Evolutionary conservation across 2,888 invertebrate genomes (phyloP), one percentile per base, ranked within the genome.

Genomic region (Cinara cedri): DNA sequence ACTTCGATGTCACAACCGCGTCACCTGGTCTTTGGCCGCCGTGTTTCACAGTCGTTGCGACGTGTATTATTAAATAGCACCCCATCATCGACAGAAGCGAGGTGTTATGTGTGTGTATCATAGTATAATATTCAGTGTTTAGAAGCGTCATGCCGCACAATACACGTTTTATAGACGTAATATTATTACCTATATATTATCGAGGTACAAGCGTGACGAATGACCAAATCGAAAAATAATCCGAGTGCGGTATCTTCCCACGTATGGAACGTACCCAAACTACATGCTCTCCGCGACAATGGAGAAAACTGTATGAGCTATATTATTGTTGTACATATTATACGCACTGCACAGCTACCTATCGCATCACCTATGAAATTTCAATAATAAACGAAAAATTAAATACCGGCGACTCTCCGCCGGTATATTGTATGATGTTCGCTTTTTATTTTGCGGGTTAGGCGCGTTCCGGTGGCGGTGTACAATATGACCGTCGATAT

Each of bases 171-270:
- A 24, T 16, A 11, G 34, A 14, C 13, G 21, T 44, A 19, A 42
- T 14, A 44, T 10, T 16, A 44, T 26, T 8, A 2, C 11, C 16
- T 16, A 49, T 44, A 63, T 21, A 3, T 42, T n/a, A n/a, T n/a
- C 19, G 46, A n/a, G 24, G 10, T 68, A 70, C 3, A 55, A 1
- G 57, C 72, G 72, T 72, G 46, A 26, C 72, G 46, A 72, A 72
- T 60, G 46, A 72, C 72, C 72, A 46, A 57, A 26, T 72, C 57
- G 57, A 60, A 60, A 60, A 60, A 26, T 72, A 72, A 60, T 60
- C 16, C 24, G n/a, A 57, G 44, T 57, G 46, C 46, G 3, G 6
- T 24, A 60, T 72, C 57, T 72, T 72, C 72, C 72, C 72, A 72
- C 72, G 72, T 72, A 46, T 46, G 71, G 44, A 14, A 71, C 34